Percentiles rank a stretch among this genome's conserved stretches.
These are phyloP conservation scores for Helicolenus hilgendorfi DNA, from an alignment of 2,797 vertebrate species.

Conservation along the genomic window DNA sequence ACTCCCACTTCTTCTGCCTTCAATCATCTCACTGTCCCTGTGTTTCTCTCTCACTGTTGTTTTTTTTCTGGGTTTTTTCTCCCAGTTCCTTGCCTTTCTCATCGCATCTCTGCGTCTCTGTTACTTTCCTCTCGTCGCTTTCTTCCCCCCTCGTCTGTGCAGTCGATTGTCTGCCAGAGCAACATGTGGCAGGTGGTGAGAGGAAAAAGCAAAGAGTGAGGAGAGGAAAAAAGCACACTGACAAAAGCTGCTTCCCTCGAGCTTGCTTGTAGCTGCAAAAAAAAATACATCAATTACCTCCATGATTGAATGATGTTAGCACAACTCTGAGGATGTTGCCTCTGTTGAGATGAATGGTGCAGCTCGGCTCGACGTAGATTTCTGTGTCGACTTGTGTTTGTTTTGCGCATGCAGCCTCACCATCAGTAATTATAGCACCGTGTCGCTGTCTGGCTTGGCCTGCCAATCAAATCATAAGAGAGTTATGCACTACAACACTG, in stretches of 20 bases:
- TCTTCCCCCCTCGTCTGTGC: slow-evolving; percentile 47
- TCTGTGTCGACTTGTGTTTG: slow-evolving; percentile 69
- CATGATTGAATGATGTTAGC: slow-evolving; percentile 84
- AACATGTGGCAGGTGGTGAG: slow-evolving; percentile 87
- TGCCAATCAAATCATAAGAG: slow-evolving; percentile 81
- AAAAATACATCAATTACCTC: slow-evolving; percentile 77
- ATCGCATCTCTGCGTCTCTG: not conserved
- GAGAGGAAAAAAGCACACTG: slow-evolving; percentile 25
- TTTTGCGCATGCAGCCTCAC: slow-evolving; percentile 46
- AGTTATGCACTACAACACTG: slow-evolving; percentile 35
- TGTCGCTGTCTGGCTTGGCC: slow-evolving; percentile 60
- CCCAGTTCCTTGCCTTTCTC: slow-evolving; percentile 2
- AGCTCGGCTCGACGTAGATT: slow-evolving; percentile 46
- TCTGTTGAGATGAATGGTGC: slow-evolving; percentile 73
- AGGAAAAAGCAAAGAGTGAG: slow-evolving; percentile 43
- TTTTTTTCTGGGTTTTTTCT: slow-evolving; percentile 11
- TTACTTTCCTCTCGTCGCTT: slow-evolving; percentile 30
- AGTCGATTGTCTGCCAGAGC: slow-evolving; percentile 72
- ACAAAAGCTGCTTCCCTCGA: slow-evolving; percentile 67
- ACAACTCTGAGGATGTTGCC: slow-evolving; percentile 70
- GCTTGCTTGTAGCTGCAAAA: slow-evolving; percentile 68
- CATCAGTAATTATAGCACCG: slow-evolving; percentile 78
- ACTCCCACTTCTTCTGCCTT: slow-evolving; percentile 29
- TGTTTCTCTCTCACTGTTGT: not conserved
- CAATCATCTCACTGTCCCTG: slow-evolving; percentile 14